Conservation (phyloP, 2,888 invertebrate genomes). For the Automeris io region DNA sequence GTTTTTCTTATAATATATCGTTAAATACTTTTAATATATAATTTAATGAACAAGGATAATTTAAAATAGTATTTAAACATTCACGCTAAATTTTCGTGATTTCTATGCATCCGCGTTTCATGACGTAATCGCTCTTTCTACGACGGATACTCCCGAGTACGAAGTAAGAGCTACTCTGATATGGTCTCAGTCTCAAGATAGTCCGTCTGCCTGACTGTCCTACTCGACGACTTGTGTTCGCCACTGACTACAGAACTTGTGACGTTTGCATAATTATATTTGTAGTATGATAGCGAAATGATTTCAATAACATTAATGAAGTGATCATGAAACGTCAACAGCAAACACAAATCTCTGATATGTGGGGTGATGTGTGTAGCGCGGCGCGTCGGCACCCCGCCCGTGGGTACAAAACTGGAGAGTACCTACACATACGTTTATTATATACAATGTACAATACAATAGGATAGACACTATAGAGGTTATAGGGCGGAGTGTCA, state of each 20-base stretch:
- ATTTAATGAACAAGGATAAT: constrained; percentile 57
- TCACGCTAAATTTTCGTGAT: constrained; percentile 35
- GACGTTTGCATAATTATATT: not conserved
- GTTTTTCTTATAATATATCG: constrained; percentile 47
- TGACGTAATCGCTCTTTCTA: constrained; percentile 66
- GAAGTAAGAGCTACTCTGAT: constrained; percentile 66
- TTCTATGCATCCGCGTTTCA: constrained; percentile 26
- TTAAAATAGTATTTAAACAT: constrained; percentile 45
- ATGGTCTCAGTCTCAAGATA: constrained; percentile 77
- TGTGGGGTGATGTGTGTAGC: constrained; percentile 73
- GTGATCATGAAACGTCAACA: constrained; percentile 15
- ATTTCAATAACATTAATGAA: not conserved
- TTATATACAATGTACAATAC: constrained; percentile 75
- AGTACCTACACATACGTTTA: constrained; percentile 65
- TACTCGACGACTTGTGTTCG: constrained; percentile 64
- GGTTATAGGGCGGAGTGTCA: constrained; percentile 54
- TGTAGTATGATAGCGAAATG: not conserved
- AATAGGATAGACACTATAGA: constrained; percentile 61
- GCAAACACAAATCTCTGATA: constrained; percentile 69
- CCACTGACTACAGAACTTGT: constrained; percentile 31
- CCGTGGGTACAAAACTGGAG: constrained; percentile 61
- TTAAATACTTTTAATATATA: constrained; percentile 51
- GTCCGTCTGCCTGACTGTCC: constrained; percentile 68
- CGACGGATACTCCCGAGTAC: constrained; percentile 58
- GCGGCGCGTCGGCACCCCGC: constrained; percentile 50